These are phyloP conservation scores for Amphilophus citrinellus DNA, from an alignment of 2,113 vertebrate species.

Conservation along the genomic window DNA sequence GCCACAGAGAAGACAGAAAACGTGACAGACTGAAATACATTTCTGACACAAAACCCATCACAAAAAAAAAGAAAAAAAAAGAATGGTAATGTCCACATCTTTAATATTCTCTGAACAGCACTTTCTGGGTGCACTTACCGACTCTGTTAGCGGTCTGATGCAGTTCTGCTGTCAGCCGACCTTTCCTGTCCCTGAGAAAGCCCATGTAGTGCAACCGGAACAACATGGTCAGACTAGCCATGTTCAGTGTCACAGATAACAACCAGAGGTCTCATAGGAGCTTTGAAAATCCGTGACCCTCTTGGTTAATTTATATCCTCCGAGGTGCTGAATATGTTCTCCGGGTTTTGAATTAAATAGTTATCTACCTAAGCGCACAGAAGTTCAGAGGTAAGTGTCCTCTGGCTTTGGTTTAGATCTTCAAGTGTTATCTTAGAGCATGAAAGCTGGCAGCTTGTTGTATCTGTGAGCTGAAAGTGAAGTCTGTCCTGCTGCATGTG, in stretches of 20 bases:
- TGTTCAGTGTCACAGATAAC: slow-evolving; percentile 30
- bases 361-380: not conserved
- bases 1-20: not conserved
- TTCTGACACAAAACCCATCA: not conserved
- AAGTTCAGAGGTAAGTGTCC: not conserved
- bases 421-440: not conserved
- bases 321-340: not conserved
- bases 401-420: not conserved
- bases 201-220: slow-evolving; percentile 65
- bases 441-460: slow-evolving; percentile 10
- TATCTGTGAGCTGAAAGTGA: slow-evolving; percentile 16
- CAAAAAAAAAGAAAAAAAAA: not conserved
- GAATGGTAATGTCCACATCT: not conserved
- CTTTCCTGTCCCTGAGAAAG: slow-evolving; percentile 65
- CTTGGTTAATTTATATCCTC: not conserved
- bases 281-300: not conserved
- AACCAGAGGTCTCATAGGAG: not conserved
- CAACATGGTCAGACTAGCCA: slow-evolving; percentile 63
- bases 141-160: slow-evolving; percentile 29
- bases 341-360: slow-evolving; percentile 14
- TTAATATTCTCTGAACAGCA: not conserved
- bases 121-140: slow-evolving; percentile 51
- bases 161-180: slow-evolving; percentile 42
- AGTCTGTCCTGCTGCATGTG: not conserved
- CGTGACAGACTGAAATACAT: not conserved